Evolutionary conservation across 1,140 invertebrate genomes (phyloP).

Genomic region (Anoplolepis gracilipes): DNA sequence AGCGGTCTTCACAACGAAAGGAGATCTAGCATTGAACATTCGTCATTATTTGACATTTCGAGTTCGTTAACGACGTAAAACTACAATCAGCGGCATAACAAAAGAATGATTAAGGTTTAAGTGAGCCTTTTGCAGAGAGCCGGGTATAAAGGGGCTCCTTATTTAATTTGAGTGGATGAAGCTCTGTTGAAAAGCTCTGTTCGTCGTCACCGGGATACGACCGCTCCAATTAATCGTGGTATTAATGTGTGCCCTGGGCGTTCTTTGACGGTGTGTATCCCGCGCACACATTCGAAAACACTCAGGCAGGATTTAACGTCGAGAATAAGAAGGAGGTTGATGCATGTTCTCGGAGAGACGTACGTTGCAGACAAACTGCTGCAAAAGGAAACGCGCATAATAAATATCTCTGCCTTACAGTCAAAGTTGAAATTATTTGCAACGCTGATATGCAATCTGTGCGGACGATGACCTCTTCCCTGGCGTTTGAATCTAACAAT

Average conservation of each 20-base stretch:
- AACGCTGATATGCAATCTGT: not conserved
- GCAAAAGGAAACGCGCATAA: conserved; percentile 1
- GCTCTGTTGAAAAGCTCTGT: conserved; percentile 23
- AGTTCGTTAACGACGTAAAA: conserved; percentile 46
- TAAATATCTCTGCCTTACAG: conserved; percentile 1
- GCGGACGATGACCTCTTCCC: conserved; percentile 16
- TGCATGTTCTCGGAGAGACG: not conserved
- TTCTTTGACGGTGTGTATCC: conserved; percentile 10
- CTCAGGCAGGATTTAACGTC: conserved; percentile 18
- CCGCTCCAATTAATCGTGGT: conserved; percentile 49
- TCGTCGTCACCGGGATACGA: conserved; percentile 32
- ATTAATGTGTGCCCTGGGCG: conserved; percentile 52
- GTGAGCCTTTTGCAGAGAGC: conserved; percentile 55
- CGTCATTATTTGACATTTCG: conserved; percentile 37
- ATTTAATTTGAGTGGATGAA: conserved; percentile 54
- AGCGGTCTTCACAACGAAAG: conserved; percentile 68
- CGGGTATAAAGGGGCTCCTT: conserved; percentile 40
- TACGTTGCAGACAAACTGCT: not conserved
- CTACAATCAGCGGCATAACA: conserved; percentile 34
- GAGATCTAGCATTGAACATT: not conserved
- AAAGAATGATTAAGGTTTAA: conserved; percentile 43
- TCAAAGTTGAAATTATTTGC: conserved; percentile 19
- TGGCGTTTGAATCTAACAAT: not conserved
- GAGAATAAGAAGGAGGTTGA: not conserved
- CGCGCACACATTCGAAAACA: not conserved